A percentile compares a stretch with the other conserved stretches of the same genome.
Evolutionary conservation across 64 coral and sea anemone species (phyloP).

Genomic region (Cladopsammia gracilis): DNA sequence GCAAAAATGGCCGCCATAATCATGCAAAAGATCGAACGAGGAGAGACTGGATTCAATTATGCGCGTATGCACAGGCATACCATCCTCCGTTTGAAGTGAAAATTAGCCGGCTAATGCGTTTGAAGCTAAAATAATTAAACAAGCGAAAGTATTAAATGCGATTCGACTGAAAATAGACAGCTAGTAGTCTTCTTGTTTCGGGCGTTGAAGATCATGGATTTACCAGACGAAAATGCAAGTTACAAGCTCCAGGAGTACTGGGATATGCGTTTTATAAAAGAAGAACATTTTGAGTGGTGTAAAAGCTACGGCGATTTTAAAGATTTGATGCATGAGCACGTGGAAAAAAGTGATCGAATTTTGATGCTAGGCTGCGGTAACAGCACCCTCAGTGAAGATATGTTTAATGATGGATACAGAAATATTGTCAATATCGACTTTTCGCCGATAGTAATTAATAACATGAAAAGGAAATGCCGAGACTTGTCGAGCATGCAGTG

Average conservation of each 20-base stretch:
- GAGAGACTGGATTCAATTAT: too few relatives aligned
- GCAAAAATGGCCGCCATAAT: too few relatives aligned
- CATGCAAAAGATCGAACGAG: too few relatives aligned
- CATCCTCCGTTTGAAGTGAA: too few relatives aligned
- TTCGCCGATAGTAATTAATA: constrained; percentile 80
- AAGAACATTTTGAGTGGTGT: constrained; percentile 82
- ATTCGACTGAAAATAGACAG: too few relatives aligned
- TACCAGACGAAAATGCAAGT: constrained; percentile 56
- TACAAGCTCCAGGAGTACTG: constrained; percentile 79
- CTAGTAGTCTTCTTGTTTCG: too few relatives aligned
- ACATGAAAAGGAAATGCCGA: constrained; percentile 71
- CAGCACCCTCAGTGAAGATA: constrained; percentile 76
- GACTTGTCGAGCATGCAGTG: constrained; percentile 69
- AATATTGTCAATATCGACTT: constrained; percentile 88
- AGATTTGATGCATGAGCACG: constrained; percentile 41
- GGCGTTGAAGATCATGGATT: constrained; percentile 2
- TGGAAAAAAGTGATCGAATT: constrained; percentile 56
- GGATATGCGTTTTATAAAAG: constrained; percentile 70
- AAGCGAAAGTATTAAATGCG: too few relatives aligned
- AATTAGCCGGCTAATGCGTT: too few relatives aligned
- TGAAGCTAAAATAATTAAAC: too few relatives aligned
- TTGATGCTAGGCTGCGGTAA: constrained; percentile 84
- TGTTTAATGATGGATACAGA: constrained; percentile 79
- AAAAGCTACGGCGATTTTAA: constrained; percentile 70
- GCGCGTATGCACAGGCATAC: too few relatives aligned